phyloP scores from a whole-genome alignment of 2,888 invertebrate species.

The Cheilosia grossa region DNA sequence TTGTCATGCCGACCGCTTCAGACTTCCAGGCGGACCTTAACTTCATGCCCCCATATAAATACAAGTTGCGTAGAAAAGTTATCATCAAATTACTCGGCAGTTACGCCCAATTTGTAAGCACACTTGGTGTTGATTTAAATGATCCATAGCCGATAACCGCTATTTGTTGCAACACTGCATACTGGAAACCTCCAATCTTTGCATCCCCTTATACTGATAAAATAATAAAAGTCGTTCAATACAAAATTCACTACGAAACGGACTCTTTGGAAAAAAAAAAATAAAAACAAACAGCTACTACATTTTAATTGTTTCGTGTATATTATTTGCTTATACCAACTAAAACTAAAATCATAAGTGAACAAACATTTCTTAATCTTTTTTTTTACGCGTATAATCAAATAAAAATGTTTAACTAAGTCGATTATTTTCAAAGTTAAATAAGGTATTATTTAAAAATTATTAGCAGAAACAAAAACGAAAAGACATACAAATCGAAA shows the following conservation, averaged over 20 bases:
- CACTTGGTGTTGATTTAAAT: too few relatives aligned
- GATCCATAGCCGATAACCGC: too few relatives aligned
- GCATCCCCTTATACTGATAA: background rate
- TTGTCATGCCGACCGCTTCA: too few relatives aligned
- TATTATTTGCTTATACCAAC: slow-evolving; percentile 68
- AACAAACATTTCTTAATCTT: background rate
- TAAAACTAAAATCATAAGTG: slow-evolving; percentile 45
- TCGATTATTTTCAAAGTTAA: slow-evolving; percentile 19
- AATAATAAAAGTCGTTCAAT: background rate
- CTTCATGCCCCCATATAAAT: too few relatives aligned
- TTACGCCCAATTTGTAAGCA: too few relatives aligned
- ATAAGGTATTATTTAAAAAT: slow-evolving; percentile 8
- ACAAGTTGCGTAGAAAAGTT: too few relatives aligned
- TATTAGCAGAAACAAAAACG: slow-evolving; percentile 9
- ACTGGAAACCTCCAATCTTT: background rate
- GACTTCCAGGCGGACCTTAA: too few relatives aligned
- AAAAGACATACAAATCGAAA: slow-evolving; percentile 14
- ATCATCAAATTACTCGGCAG: too few relatives aligned
- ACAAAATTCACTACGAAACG: background rate
- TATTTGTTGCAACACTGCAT: too few relatives aligned
- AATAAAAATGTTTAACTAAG: slow-evolving; percentile 48
- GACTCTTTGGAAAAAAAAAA: slow-evolving; percentile 1
- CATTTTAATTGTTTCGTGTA: slow-evolving; percentile 59
- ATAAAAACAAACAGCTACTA: slow-evolving; percentile 13
- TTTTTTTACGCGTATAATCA: slow-evolving; percentile 21